A percentile compares a stretch with the other conserved stretches of the same genome.
Conservation (phyloP, 2,888 invertebrate genomes). For the Lordiphosa andalusiaca region DNA sequence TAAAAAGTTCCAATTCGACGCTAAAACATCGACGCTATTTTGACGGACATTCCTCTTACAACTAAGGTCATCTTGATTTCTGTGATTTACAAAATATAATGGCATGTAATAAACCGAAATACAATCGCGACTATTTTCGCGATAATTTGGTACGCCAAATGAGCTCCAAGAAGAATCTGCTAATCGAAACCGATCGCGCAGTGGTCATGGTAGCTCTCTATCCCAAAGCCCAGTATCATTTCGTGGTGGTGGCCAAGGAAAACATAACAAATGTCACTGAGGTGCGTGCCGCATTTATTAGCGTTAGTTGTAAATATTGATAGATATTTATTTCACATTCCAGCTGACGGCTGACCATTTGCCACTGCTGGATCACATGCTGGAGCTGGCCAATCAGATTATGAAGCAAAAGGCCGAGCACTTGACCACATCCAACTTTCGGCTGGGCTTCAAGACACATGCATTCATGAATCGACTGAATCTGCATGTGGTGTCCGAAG, state of each 20-base stretch:
- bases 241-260: constrained; percentile 43
- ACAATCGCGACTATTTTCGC: not conserved
- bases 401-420: constrained; percentile 36
- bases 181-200: constrained; percentile 44
- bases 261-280: constrained; percentile 26
- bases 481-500: constrained; percentile 55
- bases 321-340: not conserved
- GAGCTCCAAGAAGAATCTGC: not conserved
- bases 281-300: constrained; percentile 22
- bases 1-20: too few species aligned
- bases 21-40: too few species aligned
- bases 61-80: not conserved
- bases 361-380: constrained; percentile 51
- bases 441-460: constrained; percentile 49
- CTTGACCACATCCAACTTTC: constrained; percentile 28
- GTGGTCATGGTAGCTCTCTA: constrained; percentile 38
- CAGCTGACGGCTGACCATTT: constrained; percentile 49
- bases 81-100: constrained; percentile 18
- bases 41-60: too few species aligned
- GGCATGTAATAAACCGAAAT: not conserved
- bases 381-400: constrained; percentile 46
- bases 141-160: constrained; percentile 11
- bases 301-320: too few species aligned
- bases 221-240: constrained; percentile 55
- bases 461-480: constrained; percentile 33